phyloP scores from a whole-genome alignment of 1,140 invertebrate species.

The Papilio dardanus region DNA sequence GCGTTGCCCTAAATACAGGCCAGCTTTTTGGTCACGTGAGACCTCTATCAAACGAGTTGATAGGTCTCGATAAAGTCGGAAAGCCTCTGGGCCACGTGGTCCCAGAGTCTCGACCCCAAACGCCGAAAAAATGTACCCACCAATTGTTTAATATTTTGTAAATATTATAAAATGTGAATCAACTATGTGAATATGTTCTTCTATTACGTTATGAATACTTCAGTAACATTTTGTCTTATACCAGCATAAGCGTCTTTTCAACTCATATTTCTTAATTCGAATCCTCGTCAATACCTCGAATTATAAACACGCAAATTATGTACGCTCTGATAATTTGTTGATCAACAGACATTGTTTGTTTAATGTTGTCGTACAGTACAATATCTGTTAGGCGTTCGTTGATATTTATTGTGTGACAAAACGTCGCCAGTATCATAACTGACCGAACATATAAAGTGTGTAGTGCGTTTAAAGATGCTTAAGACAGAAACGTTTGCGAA shows the following conservation, averaged over 20 bases:
- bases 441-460: slow-evolving; percentile 12
- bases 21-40: too few species aligned
- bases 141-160: too few species aligned
- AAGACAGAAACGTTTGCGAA: slow-evolving; percentile 63
- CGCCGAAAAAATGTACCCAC: too few species aligned
- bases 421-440: slow-evolving; percentile 26
- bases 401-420: slow-evolving; percentile 47
- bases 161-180: too few species aligned
- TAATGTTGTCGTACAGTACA: slow-evolving; percentile 40
- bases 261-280: background rate
- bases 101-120: too few species aligned
- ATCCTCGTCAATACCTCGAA: background rate
- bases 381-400: slow-evolving; percentile 36
- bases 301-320: slow-evolving; percentile 22
- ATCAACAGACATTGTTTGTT: slow-evolving; percentile 49
- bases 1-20: too few species aligned
- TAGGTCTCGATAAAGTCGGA: too few species aligned
- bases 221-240: background rate
- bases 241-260: background rate
- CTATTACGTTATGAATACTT: too few species aligned
- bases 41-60: too few species aligned
- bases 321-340: slow-evolving; percentile 1
- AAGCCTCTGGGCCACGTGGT: too few species aligned
- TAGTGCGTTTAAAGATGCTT: slow-evolving; percentile 48
- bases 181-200: too few species aligned